These are phyloP conservation scores for Lordiphosa andalusiaca DNA, from an alignment of 2,888 invertebrate genomes.

Conservation along the genomic window DNA sequence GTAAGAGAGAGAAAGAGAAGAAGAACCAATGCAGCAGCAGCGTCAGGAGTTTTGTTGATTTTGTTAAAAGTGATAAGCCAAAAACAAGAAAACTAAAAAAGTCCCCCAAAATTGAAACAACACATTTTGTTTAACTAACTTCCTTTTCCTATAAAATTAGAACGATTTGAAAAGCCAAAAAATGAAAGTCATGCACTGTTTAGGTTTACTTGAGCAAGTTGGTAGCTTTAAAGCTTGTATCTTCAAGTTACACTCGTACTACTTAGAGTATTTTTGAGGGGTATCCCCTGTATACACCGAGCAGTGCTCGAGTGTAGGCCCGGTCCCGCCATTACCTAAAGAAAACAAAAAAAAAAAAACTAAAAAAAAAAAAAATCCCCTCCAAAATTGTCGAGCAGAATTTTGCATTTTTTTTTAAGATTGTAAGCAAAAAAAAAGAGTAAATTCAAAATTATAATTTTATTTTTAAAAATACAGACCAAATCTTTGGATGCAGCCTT, in stretches of 20 bases:
- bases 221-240: slow-evolving; percentile 73
- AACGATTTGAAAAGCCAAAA: slow-evolving; percentile 62
- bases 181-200: slow-evolving; percentile 67
- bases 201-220: slow-evolving; percentile 69
- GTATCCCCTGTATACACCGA: slow-evolving; percentile 30
- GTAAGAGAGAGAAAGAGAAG: slow-evolving; percentile 25
- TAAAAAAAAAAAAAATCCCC: slow-evolving; percentile 28
- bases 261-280: slow-evolving; percentile 66
- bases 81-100: slow-evolving; percentile 26
- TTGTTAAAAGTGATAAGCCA: slow-evolving; percentile 42
- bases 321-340: slow-evolving; percentile 36
- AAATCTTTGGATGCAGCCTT: slow-evolving; percentile 16
- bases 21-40: slow-evolving; percentile 32
- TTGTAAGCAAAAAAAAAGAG: slow-evolving; percentile 42
- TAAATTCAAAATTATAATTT: slow-evolving; percentile 15
- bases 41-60: slow-evolving; percentile 66
- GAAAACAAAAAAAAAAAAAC: slow-evolving; percentile 14
- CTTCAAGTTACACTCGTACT: slow-evolving; percentile 63
- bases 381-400: slow-evolving; percentile 68
- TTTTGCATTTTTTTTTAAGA: slow-evolving; percentile 78
- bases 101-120: slow-evolving; percentile 33
- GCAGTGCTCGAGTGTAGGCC: slow-evolving; percentile 51
- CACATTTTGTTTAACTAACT: slow-evolving; percentile 52
- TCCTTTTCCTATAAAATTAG: slow-evolving; percentile 43
- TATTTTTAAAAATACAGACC: slow-evolving; percentile 23